A percentile compares a stretch with the other conserved stretches of the same genome.
Evolutionary conservation across 2,888 invertebrate genomes (phyloP).

Genomic region (Mongoloraphidia duomilia): DNA sequence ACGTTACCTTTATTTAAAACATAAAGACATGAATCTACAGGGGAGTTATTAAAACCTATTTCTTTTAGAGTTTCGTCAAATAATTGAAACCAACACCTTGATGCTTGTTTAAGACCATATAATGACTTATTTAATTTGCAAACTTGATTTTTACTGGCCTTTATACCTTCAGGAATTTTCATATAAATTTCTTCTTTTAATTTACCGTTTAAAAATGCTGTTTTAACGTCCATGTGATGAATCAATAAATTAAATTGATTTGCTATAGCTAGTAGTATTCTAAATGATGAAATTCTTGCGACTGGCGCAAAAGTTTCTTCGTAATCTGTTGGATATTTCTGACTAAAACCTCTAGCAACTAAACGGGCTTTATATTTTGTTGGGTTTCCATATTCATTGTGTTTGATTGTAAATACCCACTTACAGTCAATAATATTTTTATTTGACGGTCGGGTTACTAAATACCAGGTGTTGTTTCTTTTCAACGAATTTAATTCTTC

Average conservation of each 20-base stretch:
- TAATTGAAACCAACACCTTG: slow-evolving; percentile 15
- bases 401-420: too few relatives aligned
- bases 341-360: too few relatives aligned
- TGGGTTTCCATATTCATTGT: too few relatives aligned
- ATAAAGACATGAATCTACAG: slow-evolving; percentile 13
- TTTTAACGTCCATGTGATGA: too few relatives aligned
- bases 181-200: slow-evolving; percentile 7
- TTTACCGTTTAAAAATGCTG: too few relatives aligned
- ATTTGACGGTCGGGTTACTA: slow-evolving; percentile 3
- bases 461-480: slow-evolving; percentile 7
- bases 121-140: slow-evolving; percentile 8
- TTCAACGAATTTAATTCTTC: slow-evolving; percentile 5
- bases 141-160: slow-evolving; percentile 7
- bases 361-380: too few relatives aligned
- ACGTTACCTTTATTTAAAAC: slow-evolving; percentile 1
- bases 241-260: too few relatives aligned
- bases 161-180: slow-evolving; percentile 4
- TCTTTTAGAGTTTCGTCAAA: slow-evolving; percentile 9
- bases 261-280: too few relatives aligned
- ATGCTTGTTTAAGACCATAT: slow-evolving; percentile 14
- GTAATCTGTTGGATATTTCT: too few relatives aligned
- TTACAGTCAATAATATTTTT: slow-evolving; percentile 8
- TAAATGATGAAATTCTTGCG: too few relatives aligned
- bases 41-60: slow-evolving; percentile 8
- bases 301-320: too few relatives aligned